Percentiles rank a stretch among this genome's conserved stretches.
Conservation (phyloP, 2,113 vertebrate genomes). For the Labrus mixtus region DNA sequence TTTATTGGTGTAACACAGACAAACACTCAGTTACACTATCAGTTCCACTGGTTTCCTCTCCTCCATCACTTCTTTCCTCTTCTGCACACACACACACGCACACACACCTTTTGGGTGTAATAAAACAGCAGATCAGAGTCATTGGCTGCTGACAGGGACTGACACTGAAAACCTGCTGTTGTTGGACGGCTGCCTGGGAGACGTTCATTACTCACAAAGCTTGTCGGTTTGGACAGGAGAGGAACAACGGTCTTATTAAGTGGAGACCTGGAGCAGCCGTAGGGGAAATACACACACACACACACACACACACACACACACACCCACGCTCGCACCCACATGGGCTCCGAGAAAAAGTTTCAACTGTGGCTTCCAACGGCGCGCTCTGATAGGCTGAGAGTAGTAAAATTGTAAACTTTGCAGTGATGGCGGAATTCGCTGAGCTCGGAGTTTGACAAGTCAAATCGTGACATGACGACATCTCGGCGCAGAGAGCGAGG, state of each 20-base stretch:
- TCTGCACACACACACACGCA: slow-evolving; percentile 3
- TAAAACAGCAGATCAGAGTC: slow-evolving; percentile 79
- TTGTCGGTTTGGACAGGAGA: slow-evolving; percentile 78
- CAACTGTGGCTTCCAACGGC: slow-evolving; percentile 29
- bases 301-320: no score
- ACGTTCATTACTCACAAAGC: slow-evolving; percentile 82
- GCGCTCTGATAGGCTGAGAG: slow-evolving; percentile 48
- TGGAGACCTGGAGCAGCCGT: slow-evolving; percentile 79
- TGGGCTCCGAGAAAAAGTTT: slow-evolving; percentile 60
- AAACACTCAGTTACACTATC: slow-evolving; percentile 41
- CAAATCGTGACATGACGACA: slow-evolving; percentile 55
- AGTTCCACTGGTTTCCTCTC: not conserved
- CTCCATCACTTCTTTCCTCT: not conserved
- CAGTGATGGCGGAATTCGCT: slow-evolving; percentile 42
- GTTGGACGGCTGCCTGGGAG: slow-evolving; percentile 77
- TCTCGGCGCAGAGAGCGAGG: not conserved
- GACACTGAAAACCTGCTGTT: slow-evolving; percentile 74
- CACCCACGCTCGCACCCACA: slow-evolving; percentile 62
- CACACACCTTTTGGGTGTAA: slow-evolving; percentile 73
- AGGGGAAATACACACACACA: slow-evolving; percentile 72
- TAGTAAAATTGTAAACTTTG: slow-evolving; percentile 52
- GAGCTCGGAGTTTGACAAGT: slow-evolving; percentile 55
- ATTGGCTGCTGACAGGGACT: slow-evolving; percentile 76
- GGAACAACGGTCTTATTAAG: slow-evolving; percentile 83
- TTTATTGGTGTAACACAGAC: slow-evolving; percentile 14